Percentiles rank a stretch among this genome's conserved stretches.
phyloP scores from a whole-genome alignment of 2,113 vertebrate genomes.

The Misgurnus mizolepis region DNA sequence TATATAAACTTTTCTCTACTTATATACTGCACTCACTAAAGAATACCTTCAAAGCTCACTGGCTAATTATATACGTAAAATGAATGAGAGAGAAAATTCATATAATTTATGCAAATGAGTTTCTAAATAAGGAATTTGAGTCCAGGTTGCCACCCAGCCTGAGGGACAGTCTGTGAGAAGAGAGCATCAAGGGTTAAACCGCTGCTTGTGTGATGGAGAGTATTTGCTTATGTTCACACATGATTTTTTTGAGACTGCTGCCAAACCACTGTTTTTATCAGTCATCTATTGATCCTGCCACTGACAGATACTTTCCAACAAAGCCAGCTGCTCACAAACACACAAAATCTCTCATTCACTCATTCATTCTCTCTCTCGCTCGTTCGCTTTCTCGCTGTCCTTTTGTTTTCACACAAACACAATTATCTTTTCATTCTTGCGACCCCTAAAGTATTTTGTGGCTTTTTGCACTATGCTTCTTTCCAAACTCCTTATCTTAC shows the following conservation, averaged over 20 bases:
- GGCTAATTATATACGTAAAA: conserved; percentile 58
- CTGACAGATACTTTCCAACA: conserved; percentile 30
- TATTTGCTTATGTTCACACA: conserved; percentile 10
- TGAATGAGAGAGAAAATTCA: conserved; percentile 61
- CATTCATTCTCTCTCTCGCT: neutral
- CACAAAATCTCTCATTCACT: neutral
- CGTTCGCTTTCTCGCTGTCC: neutral
- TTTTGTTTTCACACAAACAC: conserved; percentile 22
- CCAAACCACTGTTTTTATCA: conserved; percentile 48
- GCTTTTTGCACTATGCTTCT: conserved; percentile 17
- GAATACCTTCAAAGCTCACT: conserved; percentile 22
- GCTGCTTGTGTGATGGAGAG: conserved; percentile 19
- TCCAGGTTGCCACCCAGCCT: conserved; percentile 23
- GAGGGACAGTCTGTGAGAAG: conserved; percentile 39
- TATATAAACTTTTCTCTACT: too few relatives aligned
- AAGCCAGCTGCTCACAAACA: conserved; percentile 22
- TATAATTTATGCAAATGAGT: conserved; percentile 66
- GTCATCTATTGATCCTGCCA: conserved; percentile 39
- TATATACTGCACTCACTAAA: neutral
- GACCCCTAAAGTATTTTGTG: neutral
- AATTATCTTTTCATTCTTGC: neutral
- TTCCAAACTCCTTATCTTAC: conserved; percentile 9
- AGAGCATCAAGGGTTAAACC: conserved; percentile 24
- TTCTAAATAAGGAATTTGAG: conserved; percentile 61
- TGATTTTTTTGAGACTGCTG: conserved; percentile 20